A percentile compares a stretch with the other conserved stretches of the same genome.
These are phyloP conservation scores for Lichenostomus cassidix DNA, from an alignment of 2,113 vertebrate genomes.

Conservation along the genomic window DNA sequence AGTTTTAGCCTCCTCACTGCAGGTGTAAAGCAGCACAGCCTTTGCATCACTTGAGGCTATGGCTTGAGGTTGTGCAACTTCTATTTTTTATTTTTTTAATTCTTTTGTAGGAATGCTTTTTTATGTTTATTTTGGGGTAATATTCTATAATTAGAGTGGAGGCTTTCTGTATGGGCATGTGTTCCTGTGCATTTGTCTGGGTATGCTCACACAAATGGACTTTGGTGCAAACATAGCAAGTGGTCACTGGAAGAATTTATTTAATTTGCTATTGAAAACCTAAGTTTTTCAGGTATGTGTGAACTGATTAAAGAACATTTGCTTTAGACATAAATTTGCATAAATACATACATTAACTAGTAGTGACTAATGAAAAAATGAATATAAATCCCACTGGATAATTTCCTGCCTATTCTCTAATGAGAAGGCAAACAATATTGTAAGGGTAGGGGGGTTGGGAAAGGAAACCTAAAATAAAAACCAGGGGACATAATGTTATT, in stretches of 20 bases:
- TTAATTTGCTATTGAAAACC: background rate
- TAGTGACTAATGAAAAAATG: conserved; percentile 25
- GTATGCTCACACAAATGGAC: background rate
- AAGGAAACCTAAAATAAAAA: background rate
- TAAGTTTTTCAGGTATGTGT: background rate
- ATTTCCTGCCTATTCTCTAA: conserved; percentile 22
- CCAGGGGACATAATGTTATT: background rate
- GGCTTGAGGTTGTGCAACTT: background rate
- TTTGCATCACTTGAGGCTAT: background rate
- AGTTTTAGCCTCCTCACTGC: fast-evolving
- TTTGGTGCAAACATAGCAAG: background rate
- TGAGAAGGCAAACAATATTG: conserved; percentile 1
- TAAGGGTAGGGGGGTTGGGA: background rate
- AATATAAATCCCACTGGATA: conserved; percentile 7
- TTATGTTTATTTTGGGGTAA: background rate
- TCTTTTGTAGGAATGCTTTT: background rate
- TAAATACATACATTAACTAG: conserved; percentile 36
- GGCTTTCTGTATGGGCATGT: fast-evolving
- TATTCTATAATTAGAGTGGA: background rate
- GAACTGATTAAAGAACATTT: conserved; percentile 40
- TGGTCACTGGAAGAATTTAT: background rate
- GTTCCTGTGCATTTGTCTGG: fast-evolving
- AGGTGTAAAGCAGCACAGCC: background rate
- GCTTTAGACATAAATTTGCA: conserved; percentile 54
- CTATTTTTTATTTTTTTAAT: background rate